Evolutionary conservation across 2,113 vertebrate species (phyloP), one percentile per base, ranked within the genome.

Genomic region (Formicarius rufipectus): DNA sequence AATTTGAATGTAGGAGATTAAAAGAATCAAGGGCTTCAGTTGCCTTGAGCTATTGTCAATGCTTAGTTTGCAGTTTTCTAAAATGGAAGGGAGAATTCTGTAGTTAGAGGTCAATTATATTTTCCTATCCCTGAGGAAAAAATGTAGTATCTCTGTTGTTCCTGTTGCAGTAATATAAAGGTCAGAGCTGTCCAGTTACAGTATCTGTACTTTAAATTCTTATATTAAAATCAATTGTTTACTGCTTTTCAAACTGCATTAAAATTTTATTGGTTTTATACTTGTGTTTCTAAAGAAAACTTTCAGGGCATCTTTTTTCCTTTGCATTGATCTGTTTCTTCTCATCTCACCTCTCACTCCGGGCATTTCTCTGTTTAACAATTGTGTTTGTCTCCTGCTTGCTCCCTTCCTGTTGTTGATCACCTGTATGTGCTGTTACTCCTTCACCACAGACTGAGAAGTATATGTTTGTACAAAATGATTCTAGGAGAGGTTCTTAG

Each of bases 41-140:
- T 87, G 93, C 94, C 94, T 90, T 82, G 56, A 95, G 96, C 94
- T 89, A 92, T 95, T 93, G 91, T 97, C 96, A 89, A 95, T 97
- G 94, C 76, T 95, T 96, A 89, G 93, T 84, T 90, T 92, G 80
- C 86, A 89, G 64, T 78, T 96, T 95, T 93, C 47, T 86, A 55
- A 92, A 95, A 87, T 44, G 49, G 67, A 59, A 63, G 72, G 44
- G 93, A 93, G 86, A 84, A 92, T 89, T 90, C 83, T 39, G 28
- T 89, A 16, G 25, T 86, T 88, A 81, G 71, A 81, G 66, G 89
- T 95, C 95, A 95, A 93, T 96, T 92, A 56, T 35, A 81, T 96
- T 97, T 96, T 96, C 93, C 94, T 95, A 81, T 86, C 94, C 86
- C 86, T 56, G 44, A 92, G 95, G 94, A 89, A 89, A 81, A 90